Conservation (phyloP, 2,113 vertebrate genomes). For the Bathybates hornii region DNA sequence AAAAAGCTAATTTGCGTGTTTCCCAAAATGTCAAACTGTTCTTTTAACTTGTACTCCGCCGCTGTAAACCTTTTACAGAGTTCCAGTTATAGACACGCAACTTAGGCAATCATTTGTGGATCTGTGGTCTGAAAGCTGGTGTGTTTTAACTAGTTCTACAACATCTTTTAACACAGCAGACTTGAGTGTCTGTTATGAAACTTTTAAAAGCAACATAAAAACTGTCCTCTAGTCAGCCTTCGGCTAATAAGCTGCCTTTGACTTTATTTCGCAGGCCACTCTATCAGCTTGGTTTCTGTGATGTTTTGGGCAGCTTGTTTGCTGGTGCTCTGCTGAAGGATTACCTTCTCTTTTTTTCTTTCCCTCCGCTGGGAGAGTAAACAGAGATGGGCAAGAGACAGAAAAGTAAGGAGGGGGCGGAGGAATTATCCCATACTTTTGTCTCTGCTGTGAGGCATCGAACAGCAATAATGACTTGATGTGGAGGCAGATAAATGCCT, state of each 20-base stretch:
- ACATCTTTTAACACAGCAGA: not conserved
- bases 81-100: not conserved
- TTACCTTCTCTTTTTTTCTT: not conserved
- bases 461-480: not conserved
- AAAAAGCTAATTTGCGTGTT: not conserved
- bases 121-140: not conserved
- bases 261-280: not conserved
- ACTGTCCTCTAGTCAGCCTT: not conserved
- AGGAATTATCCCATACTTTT: not conserved
- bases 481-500: not conserved
- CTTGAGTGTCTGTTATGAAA: conserved; percentile 7
- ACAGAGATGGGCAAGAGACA: not conserved
- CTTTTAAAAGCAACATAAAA: conserved; percentile 16
- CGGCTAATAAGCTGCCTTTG: not conserved
- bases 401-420: not conserved
- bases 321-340: not conserved
- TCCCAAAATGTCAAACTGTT: not conserved
- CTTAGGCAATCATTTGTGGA: not conserved
- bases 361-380: not conserved
- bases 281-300: not conserved
- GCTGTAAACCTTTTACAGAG: not conserved
- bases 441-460: not conserved
- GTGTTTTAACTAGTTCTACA: not conserved
- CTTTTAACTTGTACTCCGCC: not conserved
- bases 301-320: not conserved